Evolutionary conservation across 2,888 invertebrate species (phyloP).

Genomic region (Calliphora vomitoria): DNA sequence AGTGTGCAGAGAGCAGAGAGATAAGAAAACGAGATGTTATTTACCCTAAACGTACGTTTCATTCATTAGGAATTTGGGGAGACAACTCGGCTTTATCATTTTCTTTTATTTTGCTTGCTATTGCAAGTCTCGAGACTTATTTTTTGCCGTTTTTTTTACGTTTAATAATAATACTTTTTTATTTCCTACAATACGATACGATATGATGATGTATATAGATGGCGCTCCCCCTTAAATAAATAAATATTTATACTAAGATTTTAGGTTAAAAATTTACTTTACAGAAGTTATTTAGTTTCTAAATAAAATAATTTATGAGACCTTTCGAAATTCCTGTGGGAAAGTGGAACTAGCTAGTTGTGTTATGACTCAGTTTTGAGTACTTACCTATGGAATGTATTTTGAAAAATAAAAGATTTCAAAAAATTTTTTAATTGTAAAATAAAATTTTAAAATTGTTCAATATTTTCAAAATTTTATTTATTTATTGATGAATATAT

Average conservation of each 20-base stretch:
- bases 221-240: constrained; percentile 71
- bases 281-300: constrained; percentile 16
- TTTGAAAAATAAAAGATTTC: too few relatives aligned
- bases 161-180: constrained; percentile 57
- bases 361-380: not conserved
- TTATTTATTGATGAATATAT: too few relatives aligned
- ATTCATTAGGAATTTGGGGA: constrained; percentile 79
- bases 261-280: constrained; percentile 68
- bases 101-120: constrained; percentile 66
- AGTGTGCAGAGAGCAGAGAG: not conserved
- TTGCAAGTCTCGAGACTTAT: constrained; percentile 75
- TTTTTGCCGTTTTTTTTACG: constrained; percentile 57
- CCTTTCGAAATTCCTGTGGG: not conserved
- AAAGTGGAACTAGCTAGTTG: not conserved
- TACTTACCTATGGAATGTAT: not conserved
- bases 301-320: not conserved
- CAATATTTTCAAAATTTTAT: too few relatives aligned
- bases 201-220: constrained; percentile 67
- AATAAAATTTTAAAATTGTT: too few relatives aligned
- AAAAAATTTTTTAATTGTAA: not conserved
- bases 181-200: constrained; percentile 71
- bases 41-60: constrained; percentile 68
- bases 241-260: constrained; percentile 63
- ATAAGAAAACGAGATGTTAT: constrained; percentile 55
- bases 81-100: constrained; percentile 80